Conservation (phyloP, 2,888 invertebrate species). For the Nipponacmea schrenckii region DNA sequence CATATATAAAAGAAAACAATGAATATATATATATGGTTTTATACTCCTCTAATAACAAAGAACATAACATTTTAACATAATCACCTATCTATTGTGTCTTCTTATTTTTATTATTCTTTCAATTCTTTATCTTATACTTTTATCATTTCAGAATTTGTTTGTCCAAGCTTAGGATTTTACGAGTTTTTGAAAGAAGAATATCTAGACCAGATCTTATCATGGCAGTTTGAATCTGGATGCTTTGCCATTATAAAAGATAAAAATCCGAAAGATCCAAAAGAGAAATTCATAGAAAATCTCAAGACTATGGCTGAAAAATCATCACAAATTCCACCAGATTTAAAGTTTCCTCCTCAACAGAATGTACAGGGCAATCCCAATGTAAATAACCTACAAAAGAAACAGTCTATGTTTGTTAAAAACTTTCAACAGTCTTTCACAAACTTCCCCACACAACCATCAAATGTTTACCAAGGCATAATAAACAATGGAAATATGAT, state of each 20-base stretch:
- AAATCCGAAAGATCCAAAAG: not conserved
- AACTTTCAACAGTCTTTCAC: constrained; percentile 1
- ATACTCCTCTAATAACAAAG: too few relatives aligned
- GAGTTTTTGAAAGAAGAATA: constrained; percentile 62
- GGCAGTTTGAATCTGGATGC: constrained; percentile 62
- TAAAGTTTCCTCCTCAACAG: not conserved
- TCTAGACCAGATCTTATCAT: constrained; percentile 56
- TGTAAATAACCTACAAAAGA: not conserved
- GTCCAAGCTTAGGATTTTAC: constrained; percentile 61
- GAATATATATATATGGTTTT: too few relatives aligned
- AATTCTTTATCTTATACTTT: not conserved
- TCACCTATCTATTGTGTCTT: too few relatives aligned
- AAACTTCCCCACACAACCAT: not conserved
- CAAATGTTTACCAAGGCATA: not conserved
- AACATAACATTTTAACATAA: too few relatives aligned
- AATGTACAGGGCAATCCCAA: not conserved
- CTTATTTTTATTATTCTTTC: too few relatives aligned
- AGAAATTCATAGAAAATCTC: not conserved
- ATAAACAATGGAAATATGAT: not conserved
- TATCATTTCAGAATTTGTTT: constrained; percentile 61
- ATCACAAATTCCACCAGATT: not conserved
- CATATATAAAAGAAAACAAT: too few relatives aligned
- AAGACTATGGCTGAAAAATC: not conserved
- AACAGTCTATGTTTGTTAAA: not conserved
- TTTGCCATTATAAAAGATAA: constrained; percentile 43